Percentiles rank a stretch among this genome's conserved stretches.
Conservation (phyloP, 2,888 invertebrate species). For the Ceriagrion tenellum region DNA sequence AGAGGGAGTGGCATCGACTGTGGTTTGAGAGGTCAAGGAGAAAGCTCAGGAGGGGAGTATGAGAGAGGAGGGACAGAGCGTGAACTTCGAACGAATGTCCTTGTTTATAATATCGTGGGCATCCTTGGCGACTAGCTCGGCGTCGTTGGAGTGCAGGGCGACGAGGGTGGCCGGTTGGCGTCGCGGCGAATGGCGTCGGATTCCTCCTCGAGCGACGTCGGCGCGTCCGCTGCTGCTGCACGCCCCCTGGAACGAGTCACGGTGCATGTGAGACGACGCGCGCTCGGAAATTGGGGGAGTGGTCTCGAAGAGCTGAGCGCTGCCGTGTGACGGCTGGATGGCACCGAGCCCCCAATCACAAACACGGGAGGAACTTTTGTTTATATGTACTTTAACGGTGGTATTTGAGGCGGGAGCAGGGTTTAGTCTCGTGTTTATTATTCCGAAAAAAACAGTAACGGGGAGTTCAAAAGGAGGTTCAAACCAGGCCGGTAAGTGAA, state of each 20-base stretch:
- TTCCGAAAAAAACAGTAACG: background rate
- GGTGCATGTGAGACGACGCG: background rate
- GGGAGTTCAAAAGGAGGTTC: background rate
- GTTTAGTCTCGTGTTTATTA: background rate
- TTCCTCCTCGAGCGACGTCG: background rate
- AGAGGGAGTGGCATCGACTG: background rate
- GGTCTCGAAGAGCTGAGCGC: background rate
- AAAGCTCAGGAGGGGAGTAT: background rate
- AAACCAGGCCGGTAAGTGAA: background rate
- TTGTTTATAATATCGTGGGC: background rate
- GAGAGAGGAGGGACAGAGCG: background rate
- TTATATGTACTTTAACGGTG: too few relatives aligned
- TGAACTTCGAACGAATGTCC: background rate
- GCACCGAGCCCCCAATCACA: background rate
- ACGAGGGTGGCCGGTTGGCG: conserved; percentile 7
- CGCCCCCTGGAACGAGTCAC: background rate
- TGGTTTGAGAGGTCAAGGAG: background rate
- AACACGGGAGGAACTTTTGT: background rate
- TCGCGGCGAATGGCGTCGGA: background rate
- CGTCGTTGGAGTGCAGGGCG: background rate
- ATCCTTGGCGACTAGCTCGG: background rate
- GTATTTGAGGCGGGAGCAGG: background rate
- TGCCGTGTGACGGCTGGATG: background rate
- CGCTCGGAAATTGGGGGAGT: background rate
- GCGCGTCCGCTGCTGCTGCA: background rate